A percentile compares a stretch with the other conserved stretches of the same genome.
phyloP scores from a whole-genome alignment of 2,113 vertebrate genomes.

The Pithys albifrons region DNA sequence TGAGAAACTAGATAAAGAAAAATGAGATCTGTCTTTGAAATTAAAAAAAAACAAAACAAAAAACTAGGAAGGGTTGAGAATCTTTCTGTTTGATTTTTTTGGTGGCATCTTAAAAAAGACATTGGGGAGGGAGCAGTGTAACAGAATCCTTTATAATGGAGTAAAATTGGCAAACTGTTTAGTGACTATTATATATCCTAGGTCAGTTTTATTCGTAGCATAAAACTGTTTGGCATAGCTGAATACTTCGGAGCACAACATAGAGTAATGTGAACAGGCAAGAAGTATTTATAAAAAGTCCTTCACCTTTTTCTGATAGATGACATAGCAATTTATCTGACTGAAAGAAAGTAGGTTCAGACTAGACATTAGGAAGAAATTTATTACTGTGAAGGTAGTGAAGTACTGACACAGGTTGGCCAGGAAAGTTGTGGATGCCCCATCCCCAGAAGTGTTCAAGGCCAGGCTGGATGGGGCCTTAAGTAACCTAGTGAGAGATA shows the following conservation, averaged over 20 bases:
- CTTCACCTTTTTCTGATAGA: not conserved
- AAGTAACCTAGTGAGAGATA: not conserved
- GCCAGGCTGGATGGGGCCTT: not conserved
- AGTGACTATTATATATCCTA: not conserved
- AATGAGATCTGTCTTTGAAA: not conserved
- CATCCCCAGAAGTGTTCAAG: not conserved
- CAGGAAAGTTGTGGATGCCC: not conserved
- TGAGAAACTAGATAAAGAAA: not conserved
- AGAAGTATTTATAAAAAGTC: not conserved
- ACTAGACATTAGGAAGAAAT: not conserved
- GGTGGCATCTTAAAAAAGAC: not conserved
- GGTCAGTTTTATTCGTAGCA: not conserved
- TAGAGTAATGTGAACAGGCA: not conserved
- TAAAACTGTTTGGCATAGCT: not conserved
- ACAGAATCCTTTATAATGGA: not conserved
- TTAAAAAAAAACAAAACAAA: not conserved
- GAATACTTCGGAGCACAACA: not conserved
- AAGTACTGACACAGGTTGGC: not conserved
- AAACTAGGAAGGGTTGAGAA: not conserved
- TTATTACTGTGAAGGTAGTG: not conserved
- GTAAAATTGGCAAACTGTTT: not conserved
- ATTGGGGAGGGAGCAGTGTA: not conserved
- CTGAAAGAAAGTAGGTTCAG: not conserved
- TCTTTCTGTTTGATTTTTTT: not conserved
- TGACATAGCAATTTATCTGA: not conserved